phyloP scores from a whole-genome alignment of 2,797 vertebrate species.

The Nannoperca australis region DNA sequence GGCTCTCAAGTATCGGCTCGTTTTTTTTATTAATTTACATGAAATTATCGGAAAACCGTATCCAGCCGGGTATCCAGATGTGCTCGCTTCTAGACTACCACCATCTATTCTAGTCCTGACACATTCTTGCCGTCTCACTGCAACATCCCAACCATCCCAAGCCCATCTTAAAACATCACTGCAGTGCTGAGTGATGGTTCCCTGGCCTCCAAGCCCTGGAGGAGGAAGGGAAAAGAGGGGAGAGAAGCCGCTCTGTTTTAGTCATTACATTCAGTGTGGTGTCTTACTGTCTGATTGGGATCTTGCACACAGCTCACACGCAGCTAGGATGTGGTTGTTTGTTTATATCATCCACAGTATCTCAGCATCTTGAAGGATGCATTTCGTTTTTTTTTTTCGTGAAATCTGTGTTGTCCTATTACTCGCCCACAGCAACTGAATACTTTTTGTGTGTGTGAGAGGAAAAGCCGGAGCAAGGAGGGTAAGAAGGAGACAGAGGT shows the following conservation, averaged over 20 bases:
- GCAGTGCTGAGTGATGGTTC: constrained; percentile 72
- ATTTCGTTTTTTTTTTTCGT: background rate
- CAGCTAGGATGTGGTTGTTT: constrained; percentile 29
- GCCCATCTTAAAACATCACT: constrained; percentile 58
- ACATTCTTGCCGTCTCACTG: constrained; percentile 45
- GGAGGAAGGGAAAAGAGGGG: constrained; percentile 25
- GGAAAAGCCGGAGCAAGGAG: constrained; percentile 9
- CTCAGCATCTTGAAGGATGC: constrained; percentile 14
- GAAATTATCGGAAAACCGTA: constrained; percentile 42
- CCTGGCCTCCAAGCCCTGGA: constrained; percentile 39
- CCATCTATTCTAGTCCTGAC: constrained; percentile 59
- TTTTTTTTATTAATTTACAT: constrained; percentile 42
- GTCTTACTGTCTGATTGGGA: constrained; percentile 39
- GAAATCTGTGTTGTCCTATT: background rate
- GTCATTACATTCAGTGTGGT: constrained; percentile 62
- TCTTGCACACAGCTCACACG: constrained; percentile 24
- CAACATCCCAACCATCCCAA: constrained; percentile 55
- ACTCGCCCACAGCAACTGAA: constrained; percentile 7
- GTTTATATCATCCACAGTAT: constrained; percentile 18
- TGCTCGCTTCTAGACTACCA: constrained; percentile 29
- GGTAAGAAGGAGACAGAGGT: constrained; percentile 26
- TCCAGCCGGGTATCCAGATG: constrained; percentile 68
- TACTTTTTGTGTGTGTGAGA: constrained; percentile 26
- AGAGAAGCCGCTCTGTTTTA: constrained; percentile 68
- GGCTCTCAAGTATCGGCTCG: constrained; percentile 29